Evolutionary conservation across 2,797 vertebrate species (phyloP).

Genomic region (Ctenopoma multispine): DNA sequence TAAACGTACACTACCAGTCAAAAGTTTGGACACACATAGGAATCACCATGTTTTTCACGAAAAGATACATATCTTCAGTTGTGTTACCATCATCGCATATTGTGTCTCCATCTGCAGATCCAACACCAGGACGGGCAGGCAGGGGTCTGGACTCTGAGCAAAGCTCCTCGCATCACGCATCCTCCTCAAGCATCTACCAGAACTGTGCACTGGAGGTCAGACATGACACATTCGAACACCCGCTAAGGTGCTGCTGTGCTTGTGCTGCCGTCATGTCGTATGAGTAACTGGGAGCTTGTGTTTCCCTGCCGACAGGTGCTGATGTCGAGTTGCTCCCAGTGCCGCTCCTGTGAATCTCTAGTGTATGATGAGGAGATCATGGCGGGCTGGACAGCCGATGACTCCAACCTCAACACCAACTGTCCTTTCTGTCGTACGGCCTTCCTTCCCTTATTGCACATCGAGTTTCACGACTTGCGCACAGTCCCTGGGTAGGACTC

Average conservation of each 20-base stretch:
- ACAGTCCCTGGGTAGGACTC: conserved; percentile 86
- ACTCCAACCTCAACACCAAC: conserved; percentile 96
- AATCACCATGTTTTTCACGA: too few relatives aligned
- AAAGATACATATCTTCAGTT: too few relatives aligned
- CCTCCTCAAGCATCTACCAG: conserved; percentile 96
- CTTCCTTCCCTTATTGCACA: conserved; percentile 93
- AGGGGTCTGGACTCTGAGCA: conserved; percentile 90
- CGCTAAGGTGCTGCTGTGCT: fast-evolving
- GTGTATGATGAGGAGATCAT: conserved; percentile 99
- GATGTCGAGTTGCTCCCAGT: conserved; percentile 98
- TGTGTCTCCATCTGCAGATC: conserved; percentile 63
- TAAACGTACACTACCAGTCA: too few relatives aligned
- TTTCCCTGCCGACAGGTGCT: conserved; percentile 85
- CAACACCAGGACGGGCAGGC: conserved; percentile 82
- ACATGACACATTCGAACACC: not conserved
- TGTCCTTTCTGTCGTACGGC: conserved; percentile 94
- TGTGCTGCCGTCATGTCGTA: not conserved
- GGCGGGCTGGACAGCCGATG: conserved; percentile 97
- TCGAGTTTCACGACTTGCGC: conserved; percentile 96
- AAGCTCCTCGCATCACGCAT: conserved; percentile 92
- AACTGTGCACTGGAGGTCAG: conserved; percentile 96
- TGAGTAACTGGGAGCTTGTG: not conserved
- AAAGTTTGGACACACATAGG: too few relatives aligned
- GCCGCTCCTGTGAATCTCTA: conserved; percentile 90
- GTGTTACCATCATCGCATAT: too few relatives aligned